These are phyloP conservation scores for Chrysina gloriosa DNA, from an alignment of 2,888 invertebrate species.

Conservation along the genomic window DNA sequence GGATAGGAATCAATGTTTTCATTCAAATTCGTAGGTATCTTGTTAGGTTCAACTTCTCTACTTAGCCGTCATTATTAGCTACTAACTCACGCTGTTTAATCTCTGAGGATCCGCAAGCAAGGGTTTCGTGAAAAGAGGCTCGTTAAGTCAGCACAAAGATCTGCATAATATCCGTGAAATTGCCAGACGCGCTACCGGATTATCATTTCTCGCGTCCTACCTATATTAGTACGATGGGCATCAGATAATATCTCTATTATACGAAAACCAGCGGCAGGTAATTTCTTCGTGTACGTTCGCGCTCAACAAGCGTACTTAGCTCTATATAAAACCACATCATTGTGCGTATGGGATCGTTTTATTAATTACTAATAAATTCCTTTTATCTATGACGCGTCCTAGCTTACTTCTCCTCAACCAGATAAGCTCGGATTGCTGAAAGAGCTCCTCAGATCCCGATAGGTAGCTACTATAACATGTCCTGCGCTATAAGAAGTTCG, in stretches of 20 bases:
- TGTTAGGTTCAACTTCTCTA: background rate
- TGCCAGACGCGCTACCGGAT: conserved; percentile 25
- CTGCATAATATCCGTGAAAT: conserved; percentile 32
- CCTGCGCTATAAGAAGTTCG: background rate
- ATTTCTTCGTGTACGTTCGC: background rate
- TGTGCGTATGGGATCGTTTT: background rate
- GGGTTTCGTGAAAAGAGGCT: conserved; percentile 5
- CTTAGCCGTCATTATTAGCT: background rate
- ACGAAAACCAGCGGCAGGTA: background rate
- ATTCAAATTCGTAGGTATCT: background rate
- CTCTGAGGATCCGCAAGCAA: background rate
- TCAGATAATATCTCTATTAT: conserved; percentile 12
- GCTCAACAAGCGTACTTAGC: background rate
- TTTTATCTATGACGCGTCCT: background rate
- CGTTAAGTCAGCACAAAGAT: conserved; percentile 17
- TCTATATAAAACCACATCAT: background rate
- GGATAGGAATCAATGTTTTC: too few relatives aligned
- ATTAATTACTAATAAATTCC: conserved; percentile 1
- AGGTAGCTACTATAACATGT: too few relatives aligned
- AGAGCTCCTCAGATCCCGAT: too few relatives aligned
- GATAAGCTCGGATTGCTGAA: too few relatives aligned
- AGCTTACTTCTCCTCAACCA: too few relatives aligned
- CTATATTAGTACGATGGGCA: background rate
- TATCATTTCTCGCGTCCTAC: conserved; percentile 8
- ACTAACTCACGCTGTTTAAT: background rate